Conservation (phyloP, 1,140 invertebrate species). For the Zeugodacus cucurbitae region DNA sequence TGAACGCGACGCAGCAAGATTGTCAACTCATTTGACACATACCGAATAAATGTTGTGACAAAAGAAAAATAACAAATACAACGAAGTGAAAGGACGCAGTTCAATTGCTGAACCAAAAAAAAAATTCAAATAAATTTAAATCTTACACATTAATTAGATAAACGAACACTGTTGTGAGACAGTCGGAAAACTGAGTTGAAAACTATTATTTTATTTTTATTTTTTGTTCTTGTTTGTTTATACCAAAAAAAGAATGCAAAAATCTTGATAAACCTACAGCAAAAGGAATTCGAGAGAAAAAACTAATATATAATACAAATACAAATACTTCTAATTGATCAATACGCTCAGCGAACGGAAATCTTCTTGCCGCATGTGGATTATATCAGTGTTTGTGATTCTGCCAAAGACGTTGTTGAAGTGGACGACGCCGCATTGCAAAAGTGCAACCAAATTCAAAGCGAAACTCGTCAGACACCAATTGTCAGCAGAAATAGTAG, state of each 20-base stretch:
- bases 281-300: no score
- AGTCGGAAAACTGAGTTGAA: background rate
- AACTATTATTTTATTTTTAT: background rate
- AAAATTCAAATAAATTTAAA: background rate
- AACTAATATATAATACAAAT: background rate
- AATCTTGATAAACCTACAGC: no score
- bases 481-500: background rate
- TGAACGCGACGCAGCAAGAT: background rate
- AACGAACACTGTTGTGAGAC: background rate
- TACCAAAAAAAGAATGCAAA: background rate
- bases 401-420: slow-evolving; percentile 42
- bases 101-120: background rate
- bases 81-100: background rate
- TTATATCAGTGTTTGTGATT: slow-evolving; percentile 21
- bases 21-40: background rate
- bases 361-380: slow-evolving; percentile 38
- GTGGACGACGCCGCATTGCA: slow-evolving; percentile 34
- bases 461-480: slow-evolving; percentile 12
- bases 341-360: background rate
- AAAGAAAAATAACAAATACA: background rate
- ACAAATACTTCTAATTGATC: background rate
- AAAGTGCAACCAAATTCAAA: slow-evolving; percentile 41
- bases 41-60: background rate
- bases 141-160: background rate
- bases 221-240: background rate